These are phyloP conservation scores for Pristionchus japonicus DNA, from an alignment of 2,888 invertebrate genomes.

Conservation along the genomic window DNA sequence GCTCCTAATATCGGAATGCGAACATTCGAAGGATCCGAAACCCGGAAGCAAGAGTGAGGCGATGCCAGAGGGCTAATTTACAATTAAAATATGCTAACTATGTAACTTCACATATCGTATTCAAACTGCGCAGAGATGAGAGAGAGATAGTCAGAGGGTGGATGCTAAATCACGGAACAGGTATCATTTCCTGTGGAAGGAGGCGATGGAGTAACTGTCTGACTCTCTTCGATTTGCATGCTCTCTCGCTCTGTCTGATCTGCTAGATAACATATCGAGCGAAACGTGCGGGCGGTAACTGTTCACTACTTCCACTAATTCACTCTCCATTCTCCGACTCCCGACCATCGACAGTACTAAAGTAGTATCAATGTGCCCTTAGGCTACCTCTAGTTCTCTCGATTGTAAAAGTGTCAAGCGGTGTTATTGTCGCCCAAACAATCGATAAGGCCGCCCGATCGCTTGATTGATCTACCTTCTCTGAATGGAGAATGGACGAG, in stretches of 20 bases:
- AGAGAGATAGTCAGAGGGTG: neutral
- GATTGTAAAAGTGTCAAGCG: too few relatives aligned
- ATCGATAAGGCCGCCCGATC: neutral
- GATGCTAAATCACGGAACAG: slow-evolving; percentile 14
- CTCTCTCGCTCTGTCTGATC: neutral
- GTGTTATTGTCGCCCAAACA: too few relatives aligned
- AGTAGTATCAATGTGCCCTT: neutral
- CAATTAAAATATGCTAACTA: neutral
- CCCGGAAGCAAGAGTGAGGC: too few relatives aligned
- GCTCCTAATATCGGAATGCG: too few relatives aligned
- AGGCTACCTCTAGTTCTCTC: neutral
- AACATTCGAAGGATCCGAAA: too few relatives aligned
- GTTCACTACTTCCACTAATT: neutral
- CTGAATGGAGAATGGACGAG: neutral
- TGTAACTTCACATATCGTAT: neutral
- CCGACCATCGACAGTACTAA: neutral
- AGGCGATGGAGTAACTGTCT: neutral
- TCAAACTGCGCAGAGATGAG: neutral
- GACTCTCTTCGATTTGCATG: neutral
- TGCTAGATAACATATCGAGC: neutral
- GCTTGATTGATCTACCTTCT: neutral
- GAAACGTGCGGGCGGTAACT: neutral
- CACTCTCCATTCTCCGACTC: neutral
- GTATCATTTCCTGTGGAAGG: slow-evolving; percentile 3
- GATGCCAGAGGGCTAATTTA: too few relatives aligned